Evolutionary conservation across 2,113 vertebrate species (phyloP), one percentile per base, ranked within the genome.

Genomic region (Corythornis madagascariensis): DNA sequence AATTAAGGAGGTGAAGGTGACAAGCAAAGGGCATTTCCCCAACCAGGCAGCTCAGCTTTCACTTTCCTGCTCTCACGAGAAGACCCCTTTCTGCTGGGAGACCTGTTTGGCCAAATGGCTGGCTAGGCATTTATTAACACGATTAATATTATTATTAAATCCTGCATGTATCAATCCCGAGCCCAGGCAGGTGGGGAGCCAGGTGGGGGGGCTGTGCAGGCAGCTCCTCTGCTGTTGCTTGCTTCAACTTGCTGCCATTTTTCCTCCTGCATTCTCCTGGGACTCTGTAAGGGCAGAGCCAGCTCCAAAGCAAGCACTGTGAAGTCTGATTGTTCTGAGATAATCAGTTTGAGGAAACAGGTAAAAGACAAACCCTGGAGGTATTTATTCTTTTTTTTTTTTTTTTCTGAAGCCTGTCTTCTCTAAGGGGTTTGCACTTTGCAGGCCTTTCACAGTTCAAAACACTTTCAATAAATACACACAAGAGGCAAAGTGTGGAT

Each of bases 271-370:
- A 91, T 96, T 93, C 89, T 90, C 89, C 79, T 19, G 87, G 8
- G 70, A 1, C 75, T 89, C 89, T 6, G 92, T 95, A 63, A 92
- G 71, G 20, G 78, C 82, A 74, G 29, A 61, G 64, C 59, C 85
- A 31, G 60, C 88, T 94, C 94, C 95, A 95, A 95, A 89, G 87
- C 91, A 96, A 94, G 92, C 91, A 91, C 28, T 15, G 59, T 6
- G 63, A 45, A 79, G 67, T 21, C 92, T 87, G 92, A 96, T 96
- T 92, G 91, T 87, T 92, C 94, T 33, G 67, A 91, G 92, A 96
- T 94, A 96, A 95, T 89, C 91, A 91, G 56, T 56, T 57, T 57
- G 89, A 95, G 94, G 95, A 96, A 96, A 83, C 87, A 77, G 92
- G 89, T 42, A 86, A 81, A 92, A 95, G 94, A 96, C 87, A 85